phyloP scores from a whole-genome alignment of 2,113 vertebrate genomes.

The Salvator merianae region DNA sequence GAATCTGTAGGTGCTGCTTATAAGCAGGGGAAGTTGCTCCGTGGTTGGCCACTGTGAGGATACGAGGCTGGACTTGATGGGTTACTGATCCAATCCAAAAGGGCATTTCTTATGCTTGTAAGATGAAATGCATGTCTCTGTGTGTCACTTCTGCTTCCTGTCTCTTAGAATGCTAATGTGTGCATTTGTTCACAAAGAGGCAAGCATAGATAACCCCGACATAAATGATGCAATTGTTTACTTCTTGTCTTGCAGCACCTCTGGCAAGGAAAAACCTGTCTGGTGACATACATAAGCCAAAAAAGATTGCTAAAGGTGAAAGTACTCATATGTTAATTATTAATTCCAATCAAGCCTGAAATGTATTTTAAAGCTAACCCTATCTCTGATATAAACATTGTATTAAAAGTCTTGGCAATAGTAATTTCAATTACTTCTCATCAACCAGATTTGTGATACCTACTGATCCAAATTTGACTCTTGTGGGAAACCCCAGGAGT shows the following conservation, averaged over 20 bases:
- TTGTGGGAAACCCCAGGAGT: background rate
- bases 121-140: too few relatives aligned
- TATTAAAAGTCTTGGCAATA: background rate
- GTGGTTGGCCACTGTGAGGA: too few relatives aligned
- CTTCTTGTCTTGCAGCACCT: background rate
- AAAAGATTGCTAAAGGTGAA: background rate
- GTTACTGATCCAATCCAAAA: too few relatives aligned
- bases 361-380: background rate
- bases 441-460: background rate
- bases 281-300: background rate
- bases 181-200: too few relatives aligned
- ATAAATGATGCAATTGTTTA: background rate
- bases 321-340: background rate
- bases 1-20: too few relatives aligned
- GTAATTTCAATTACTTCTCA: slow-evolving; percentile 12
- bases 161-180: too few relatives aligned
- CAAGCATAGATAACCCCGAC: background rate
- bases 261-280: background rate
- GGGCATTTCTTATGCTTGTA: too few relatives aligned
- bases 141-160: too few relatives aligned
- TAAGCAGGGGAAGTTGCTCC: too few relatives aligned
- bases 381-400: background rate
- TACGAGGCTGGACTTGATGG: too few relatives aligned
- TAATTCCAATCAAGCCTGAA: background rate
- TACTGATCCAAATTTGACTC: slow-evolving; percentile 3